phyloP scores from a whole-genome alignment of 2,113 vertebrate genomes.

The Sakesphorus luctuosus region DNA sequence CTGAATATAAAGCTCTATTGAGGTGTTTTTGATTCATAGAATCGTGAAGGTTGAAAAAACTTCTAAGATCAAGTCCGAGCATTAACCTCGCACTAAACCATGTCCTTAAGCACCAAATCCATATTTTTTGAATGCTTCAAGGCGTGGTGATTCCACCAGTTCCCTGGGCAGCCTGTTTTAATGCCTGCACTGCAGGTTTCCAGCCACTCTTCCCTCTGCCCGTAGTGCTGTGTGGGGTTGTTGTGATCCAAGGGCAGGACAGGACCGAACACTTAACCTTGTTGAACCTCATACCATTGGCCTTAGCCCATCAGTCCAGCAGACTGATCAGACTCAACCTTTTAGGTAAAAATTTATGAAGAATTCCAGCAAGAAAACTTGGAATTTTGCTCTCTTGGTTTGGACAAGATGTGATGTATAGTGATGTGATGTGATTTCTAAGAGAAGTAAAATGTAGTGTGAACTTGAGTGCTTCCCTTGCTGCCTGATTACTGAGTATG shows the following conservation, averaged over 20 bases:
- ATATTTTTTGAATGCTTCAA: background rate
- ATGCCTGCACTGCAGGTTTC: background rate
- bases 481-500: background rate
- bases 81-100: background rate
- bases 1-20: background rate
- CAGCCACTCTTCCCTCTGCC: background rate
- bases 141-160: background rate
- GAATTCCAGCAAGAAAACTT: background rate
- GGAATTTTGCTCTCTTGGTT: background rate
- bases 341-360: background rate
- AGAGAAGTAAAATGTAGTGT: background rate
- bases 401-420: background rate
- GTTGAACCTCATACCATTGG: background rate
- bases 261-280: background rate
- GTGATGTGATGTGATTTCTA: background rate
- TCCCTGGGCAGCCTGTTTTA: background rate
- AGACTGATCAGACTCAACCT: background rate
- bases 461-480: background rate
- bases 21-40: background rate
- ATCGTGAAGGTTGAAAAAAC: background rate
- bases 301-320: background rate
- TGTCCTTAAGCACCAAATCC: background rate
- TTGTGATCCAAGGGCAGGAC: background rate
- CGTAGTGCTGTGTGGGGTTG: background rate
- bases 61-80: accelerated